Evolutionary conservation across 2,888 invertebrate genomes (phyloP).

Genomic region (Ceraclea dissimilis): DNA sequence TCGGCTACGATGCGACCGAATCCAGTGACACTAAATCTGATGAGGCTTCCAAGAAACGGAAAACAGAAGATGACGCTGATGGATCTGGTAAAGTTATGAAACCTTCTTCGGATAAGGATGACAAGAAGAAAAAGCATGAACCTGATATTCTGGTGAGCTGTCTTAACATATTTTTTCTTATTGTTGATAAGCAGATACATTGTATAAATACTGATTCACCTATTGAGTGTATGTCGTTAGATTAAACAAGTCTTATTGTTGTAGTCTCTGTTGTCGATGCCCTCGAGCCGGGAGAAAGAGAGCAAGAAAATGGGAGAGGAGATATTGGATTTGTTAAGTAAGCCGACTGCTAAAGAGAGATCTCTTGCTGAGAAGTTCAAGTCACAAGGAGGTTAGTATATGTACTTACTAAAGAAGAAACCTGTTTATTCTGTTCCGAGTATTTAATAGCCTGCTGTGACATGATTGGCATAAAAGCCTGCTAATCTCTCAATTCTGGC

Average conservation of each 20-base stretch:
- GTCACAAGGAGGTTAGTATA: slow-evolving; percentile 73
- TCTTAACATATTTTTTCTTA: neutral
- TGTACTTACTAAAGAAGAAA: neutral
- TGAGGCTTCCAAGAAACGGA: slow-evolving; percentile 35
- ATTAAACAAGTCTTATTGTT: slow-evolving; percentile 29
- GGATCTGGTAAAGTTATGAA: slow-evolving; percentile 42
- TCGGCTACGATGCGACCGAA: slow-evolving; percentile 18
- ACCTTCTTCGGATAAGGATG: slow-evolving; percentile 38
- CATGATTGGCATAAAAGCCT: neutral
- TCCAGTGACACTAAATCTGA: slow-evolving; percentile 21
- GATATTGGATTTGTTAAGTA: slow-evolving; percentile 85
- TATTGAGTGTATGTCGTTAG: neutral
- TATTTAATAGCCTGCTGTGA: too few relatives aligned
- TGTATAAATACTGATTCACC: too few relatives aligned
- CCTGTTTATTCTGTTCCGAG: too few relatives aligned
- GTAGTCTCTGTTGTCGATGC: slow-evolving; percentile 80
- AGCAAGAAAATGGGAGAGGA: slow-evolving; percentile 94
- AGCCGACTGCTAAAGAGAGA: slow-evolving; percentile 93
- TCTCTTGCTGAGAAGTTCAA: slow-evolving; percentile 93
- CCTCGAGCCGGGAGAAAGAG: slow-evolving; percentile 91
- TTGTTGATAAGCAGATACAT: too few relatives aligned
- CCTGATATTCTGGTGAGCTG: slow-evolving; percentile 62
- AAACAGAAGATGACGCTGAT: slow-evolving; percentile 39
- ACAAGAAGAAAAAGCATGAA: slow-evolving; percentile 55
- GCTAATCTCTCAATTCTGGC: too few relatives aligned